These are phyloP conservation scores for Artibeus jamaicensis DNA, from an alignment of 2,797 vertebrate genomes.

Conservation along the genomic window DNA sequence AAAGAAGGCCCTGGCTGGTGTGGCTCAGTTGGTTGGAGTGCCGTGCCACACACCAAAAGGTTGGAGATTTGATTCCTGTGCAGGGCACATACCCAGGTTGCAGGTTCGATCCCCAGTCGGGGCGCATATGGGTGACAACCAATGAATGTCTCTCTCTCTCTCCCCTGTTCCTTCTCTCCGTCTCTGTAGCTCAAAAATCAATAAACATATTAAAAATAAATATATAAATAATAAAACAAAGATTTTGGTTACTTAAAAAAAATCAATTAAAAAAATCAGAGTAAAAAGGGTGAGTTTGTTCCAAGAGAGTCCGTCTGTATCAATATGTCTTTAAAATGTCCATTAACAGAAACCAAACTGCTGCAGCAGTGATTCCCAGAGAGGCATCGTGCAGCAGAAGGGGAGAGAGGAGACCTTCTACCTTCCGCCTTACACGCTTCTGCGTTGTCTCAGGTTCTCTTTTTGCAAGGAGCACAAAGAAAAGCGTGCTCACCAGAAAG, in stretches of 20 bases:
- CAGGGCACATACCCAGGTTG: neutral
- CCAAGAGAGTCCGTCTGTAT: neutral
- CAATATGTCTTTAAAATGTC: constrained; percentile 25
- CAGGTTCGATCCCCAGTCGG: neutral
- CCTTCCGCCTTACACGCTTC: neutral
- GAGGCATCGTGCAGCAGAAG: neutral
- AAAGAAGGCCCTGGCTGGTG: neutral
- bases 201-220: neutral
- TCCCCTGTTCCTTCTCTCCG: neutral
- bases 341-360: neutral
- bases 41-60: neutral
- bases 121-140: neutral
- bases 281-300: neutral
- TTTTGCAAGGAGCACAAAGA: neutral
- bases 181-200: neutral
- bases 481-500: neutral
- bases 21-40: no score
- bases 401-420: neutral
- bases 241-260: neutral
- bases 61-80: neutral
- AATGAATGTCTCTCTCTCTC: neutral
- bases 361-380: neutral
- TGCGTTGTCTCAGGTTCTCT: neutral
- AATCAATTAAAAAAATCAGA: neutral
- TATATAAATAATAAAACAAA: neutral